phyloP scores from a whole-genome alignment of 2,888 invertebrate genomes.

The Alloscopus bannaensis region DNA sequence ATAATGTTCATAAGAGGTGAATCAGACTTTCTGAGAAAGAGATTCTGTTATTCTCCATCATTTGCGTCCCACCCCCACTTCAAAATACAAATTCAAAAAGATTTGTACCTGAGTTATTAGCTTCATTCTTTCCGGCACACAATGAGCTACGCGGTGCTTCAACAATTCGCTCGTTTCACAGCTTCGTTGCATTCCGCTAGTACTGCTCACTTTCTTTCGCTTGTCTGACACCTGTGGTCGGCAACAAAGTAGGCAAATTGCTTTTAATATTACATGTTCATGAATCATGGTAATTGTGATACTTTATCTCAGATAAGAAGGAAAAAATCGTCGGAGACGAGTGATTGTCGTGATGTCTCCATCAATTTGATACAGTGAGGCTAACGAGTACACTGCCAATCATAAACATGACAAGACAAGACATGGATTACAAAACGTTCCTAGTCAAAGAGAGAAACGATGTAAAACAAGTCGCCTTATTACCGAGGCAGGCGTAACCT shows the following conservation, averaged over 20 bases:
- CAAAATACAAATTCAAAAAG: too few species aligned
- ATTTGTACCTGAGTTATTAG: slow-evolving; percentile 78
- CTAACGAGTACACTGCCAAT: slow-evolving; percentile 82
- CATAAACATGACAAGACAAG: too few species aligned
- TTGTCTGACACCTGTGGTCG: slow-evolving; percentile 80
- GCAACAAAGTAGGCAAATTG: slow-evolving; percentile 19
- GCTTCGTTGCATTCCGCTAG: slow-evolving; percentile 90
- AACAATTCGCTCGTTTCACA: slow-evolving; percentile 89
- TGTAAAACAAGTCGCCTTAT: too few species aligned
- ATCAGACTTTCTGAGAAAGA: too few species aligned
- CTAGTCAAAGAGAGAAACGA: too few species aligned
- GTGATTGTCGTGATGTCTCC: slow-evolving; percentile 84
- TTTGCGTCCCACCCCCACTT: too few species aligned
- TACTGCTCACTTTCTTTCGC: slow-evolving; percentile 90
- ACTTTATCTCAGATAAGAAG: too few species aligned
- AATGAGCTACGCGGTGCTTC: slow-evolving; percentile 82
- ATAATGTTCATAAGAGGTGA: too few species aligned
- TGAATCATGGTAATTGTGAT: too few species aligned
- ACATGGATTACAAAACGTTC: too few species aligned
- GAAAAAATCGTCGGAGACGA: too few species aligned
- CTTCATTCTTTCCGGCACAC: slow-evolving; percentile 83
- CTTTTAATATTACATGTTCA: not conserved
- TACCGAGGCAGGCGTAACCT: slow-evolving; percentile 94
- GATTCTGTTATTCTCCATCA: too few species aligned
- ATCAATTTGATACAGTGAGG: slow-evolving; percentile 83